Evolutionary conservation across 2,113 vertebrate species (phyloP).

Genomic region (Microtus oregoni): DNA sequence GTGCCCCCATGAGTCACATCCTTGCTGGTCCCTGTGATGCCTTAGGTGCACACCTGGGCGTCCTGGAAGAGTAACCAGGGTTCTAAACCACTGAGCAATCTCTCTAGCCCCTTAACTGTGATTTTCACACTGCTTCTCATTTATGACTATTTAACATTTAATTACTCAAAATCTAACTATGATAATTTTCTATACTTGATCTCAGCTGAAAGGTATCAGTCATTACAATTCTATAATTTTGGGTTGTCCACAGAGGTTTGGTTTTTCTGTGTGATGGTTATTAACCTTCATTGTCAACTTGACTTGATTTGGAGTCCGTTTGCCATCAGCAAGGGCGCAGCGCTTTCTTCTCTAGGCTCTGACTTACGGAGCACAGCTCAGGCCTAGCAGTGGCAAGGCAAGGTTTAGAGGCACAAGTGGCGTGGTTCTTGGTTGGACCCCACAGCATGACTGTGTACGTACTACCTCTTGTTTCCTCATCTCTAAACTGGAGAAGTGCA

Average conservation of each 20-base stretch:
- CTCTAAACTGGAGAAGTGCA: background rate
- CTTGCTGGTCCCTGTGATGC: background rate
- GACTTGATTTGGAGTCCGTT: background rate
- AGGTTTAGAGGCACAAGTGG: background rate
- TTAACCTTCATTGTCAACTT: background rate
- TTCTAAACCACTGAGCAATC: background rate
- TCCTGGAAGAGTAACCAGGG: background rate
- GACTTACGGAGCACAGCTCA: background rate
- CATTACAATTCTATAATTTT: background rate
- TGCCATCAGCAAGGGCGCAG: background rate
- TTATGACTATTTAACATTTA: background rate
- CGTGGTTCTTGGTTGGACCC: background rate
- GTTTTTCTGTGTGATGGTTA: background rate
- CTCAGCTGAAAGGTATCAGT: background rate
- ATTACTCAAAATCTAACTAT: background rate
- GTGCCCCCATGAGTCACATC: accelerated
- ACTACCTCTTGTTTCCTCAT: background rate
- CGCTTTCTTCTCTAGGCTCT: background rate
- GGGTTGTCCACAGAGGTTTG: background rate
- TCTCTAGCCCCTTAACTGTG: background rate
- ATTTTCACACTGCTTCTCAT: background rate
- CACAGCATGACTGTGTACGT: background rate
- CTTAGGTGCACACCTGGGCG: background rate
- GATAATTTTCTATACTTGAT: background rate
- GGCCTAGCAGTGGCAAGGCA: background rate